Base-by-base conservation (phyloP, 1,140 invertebrate genomes). In the Lordiphosa collinella region DNA sequence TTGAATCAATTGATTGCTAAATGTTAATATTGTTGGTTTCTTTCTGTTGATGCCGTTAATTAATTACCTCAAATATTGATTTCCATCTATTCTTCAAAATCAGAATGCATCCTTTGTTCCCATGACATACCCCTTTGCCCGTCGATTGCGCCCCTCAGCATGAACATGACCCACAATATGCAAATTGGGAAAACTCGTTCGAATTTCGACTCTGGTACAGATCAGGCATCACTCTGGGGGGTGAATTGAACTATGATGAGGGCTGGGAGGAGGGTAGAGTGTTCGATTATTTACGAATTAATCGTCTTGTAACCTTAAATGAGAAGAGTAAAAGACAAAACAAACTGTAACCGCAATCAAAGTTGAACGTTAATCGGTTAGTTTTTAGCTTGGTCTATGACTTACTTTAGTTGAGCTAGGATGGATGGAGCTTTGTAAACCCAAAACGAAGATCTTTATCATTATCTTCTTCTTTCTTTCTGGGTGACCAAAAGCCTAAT, bases 51-150 rank as follows among this genome's bases (percentile, higher is more conserved):
- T 84, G 82, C 72, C 70, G 61, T 86, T 86, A 86, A 86, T 86
- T 86, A 86, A 86, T 86, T 86, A 86, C 68, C 69, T 76, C 72
- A 86, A 86, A 86, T 86, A 86, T 86, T 86, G 82, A 86, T 86
- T 78, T 76, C 61, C 34, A 58, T 44, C 68, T 64, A 73, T 86
- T 86, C 59, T 86, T 66, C 36, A 59, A 8, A 41, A 34, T 37
- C 44, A 61, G 53, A 66, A 72, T 69, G 59, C 66, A 49, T 65
- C 67, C 56, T 86, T 86, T 86, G 80, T 86, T 86, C 80, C 82
- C 80, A 86, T 86, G 82, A 82, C 80, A 84, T 70, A 69, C 66
- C 66, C 65, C 10, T 59, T 37, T 12, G 22, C 32, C 40, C 29
- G 62, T 51, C 57, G 51, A 66, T 34, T 16, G 36, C 35, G 48